These are phyloP conservation scores for Isichthys henryi DNA, from an alignment of 2,113 vertebrate genomes.

Conservation along the genomic window DNA sequence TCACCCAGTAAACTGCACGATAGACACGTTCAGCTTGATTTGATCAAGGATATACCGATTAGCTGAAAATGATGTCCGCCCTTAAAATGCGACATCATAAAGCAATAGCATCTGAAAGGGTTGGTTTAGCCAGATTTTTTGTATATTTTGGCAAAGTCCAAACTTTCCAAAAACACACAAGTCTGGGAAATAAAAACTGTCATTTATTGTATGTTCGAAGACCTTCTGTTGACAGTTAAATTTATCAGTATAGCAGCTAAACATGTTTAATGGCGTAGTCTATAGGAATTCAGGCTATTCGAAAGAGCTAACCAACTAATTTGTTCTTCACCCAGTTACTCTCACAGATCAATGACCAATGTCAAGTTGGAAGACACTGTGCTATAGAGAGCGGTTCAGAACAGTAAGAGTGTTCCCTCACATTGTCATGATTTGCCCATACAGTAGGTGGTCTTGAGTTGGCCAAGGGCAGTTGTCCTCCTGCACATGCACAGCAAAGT, in stretches of 20 bases:
- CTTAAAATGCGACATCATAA: not conserved
- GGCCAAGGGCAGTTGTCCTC: not conserved
- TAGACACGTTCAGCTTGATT: not conserved
- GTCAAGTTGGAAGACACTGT: not conserved
- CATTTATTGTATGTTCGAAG: not conserved
- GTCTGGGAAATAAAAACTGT: not conserved
- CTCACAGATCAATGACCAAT: not conserved
- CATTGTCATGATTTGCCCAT: not conserved
- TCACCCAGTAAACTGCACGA: not conserved
- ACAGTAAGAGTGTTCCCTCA: not conserved
- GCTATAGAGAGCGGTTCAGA: not conserved
- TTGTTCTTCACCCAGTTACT: not conserved
- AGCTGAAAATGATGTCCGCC: not conserved
- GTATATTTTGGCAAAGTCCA: not conserved
- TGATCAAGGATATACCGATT: not conserved
- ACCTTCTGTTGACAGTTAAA: not conserved
- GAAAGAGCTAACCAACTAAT: not conserved
- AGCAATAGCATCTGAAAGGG: not conserved
- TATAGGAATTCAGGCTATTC: not conserved
- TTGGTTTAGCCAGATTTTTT: not conserved
- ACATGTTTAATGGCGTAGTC: not conserved
- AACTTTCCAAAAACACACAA: not conserved
- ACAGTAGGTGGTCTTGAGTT: not conserved
- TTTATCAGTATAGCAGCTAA: not conserved
- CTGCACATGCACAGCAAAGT: not conserved